phyloP scores from a whole-genome alignment of 2,113 vertebrate species.

The Entomyzon cyanotis region DNA sequence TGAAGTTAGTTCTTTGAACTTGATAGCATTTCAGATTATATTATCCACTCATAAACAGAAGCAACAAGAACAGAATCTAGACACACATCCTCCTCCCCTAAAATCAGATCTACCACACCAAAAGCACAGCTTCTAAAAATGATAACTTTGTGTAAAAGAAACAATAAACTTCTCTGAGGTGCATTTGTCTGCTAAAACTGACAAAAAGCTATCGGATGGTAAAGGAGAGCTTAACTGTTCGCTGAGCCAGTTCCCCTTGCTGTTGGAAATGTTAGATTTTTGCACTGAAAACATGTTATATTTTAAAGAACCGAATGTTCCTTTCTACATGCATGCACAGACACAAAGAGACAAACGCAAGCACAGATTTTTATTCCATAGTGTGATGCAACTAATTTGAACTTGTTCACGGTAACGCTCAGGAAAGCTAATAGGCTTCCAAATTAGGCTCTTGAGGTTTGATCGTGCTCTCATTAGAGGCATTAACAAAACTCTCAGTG shows the following conservation, averaged over 20 bases:
- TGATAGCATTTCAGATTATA: not conserved
- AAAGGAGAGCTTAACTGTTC: not conserved
- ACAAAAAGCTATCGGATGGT: not conserved
- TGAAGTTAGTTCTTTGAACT: not conserved
- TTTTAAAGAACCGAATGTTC: not conserved
- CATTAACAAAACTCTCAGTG: not conserved
- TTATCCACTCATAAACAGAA: not conserved
- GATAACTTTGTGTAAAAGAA: not conserved
- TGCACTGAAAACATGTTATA: not conserved
- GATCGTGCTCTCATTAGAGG: not conserved
- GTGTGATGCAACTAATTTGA: constrained; percentile 7
- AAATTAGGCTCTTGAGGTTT: not conserved
- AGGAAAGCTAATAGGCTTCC: not conserved
- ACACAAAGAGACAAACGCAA: not conserved
- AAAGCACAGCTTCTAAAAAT: not conserved
- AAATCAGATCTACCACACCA: not conserved
- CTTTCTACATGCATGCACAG: not conserved
- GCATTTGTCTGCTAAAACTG: not conserved
- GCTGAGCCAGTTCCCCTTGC: not conserved
- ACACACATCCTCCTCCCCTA: not conserved
- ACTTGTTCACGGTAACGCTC: not conserved
- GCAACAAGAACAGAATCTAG: not conserved
- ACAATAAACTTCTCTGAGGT: not conserved
- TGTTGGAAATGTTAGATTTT: not conserved
- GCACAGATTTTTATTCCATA: not conserved